Conservation (phyloP, 2,797 vertebrate species). For the Eptatretus atami region DNA sequence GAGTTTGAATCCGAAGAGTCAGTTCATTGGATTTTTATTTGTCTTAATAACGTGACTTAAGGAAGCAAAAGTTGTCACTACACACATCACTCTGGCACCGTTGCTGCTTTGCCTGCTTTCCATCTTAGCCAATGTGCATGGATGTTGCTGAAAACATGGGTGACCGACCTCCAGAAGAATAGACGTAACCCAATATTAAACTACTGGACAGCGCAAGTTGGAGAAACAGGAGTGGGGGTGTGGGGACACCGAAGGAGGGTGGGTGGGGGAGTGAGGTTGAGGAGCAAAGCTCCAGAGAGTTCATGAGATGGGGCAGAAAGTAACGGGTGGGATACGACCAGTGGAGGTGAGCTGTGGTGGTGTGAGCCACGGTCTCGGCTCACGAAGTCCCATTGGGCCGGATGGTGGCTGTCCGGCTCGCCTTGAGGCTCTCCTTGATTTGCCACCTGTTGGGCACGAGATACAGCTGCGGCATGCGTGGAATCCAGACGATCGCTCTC, state of each 20-base stretch:
- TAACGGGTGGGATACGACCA: slow-evolving; percentile 84
- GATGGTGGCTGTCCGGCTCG: slow-evolving; percentile 63
- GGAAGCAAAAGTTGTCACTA: too few relatives aligned
- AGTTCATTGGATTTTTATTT: too few relatives aligned
- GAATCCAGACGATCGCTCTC: slow-evolving; percentile 78
- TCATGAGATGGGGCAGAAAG: slow-evolving; percentile 69
- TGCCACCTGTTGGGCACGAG: slow-evolving; percentile 34
- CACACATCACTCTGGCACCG: too few relatives aligned
- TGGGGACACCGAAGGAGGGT: slow-evolving; percentile 14
- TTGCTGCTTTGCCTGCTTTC: too few relatives aligned
- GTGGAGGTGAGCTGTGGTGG: slow-evolving; percentile 82
- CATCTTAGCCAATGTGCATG: too few relatives aligned
- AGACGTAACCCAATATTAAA: slow-evolving; percentile 5
- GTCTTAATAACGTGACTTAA: too few relatives aligned
- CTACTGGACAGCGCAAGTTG: slow-evolving; percentile 10
- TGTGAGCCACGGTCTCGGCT: slow-evolving; percentile 55
- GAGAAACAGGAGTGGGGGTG: slow-evolving; percentile 12
- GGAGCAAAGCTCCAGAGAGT: slow-evolving; percentile 11
- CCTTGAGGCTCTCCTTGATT: slow-evolving; percentile 70
- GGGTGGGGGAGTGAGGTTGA: slow-evolving; percentile 11
- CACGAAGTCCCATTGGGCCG: slow-evolving; percentile 26
- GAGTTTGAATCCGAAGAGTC: too few relatives aligned
- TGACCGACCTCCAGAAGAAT: too few relatives aligned
- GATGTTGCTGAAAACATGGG: too few relatives aligned
- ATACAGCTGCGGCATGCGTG: slow-evolving; percentile 59